Conservation (phyloP, 2,113 vertebrate species). For the Aythya baeri region DNA sequence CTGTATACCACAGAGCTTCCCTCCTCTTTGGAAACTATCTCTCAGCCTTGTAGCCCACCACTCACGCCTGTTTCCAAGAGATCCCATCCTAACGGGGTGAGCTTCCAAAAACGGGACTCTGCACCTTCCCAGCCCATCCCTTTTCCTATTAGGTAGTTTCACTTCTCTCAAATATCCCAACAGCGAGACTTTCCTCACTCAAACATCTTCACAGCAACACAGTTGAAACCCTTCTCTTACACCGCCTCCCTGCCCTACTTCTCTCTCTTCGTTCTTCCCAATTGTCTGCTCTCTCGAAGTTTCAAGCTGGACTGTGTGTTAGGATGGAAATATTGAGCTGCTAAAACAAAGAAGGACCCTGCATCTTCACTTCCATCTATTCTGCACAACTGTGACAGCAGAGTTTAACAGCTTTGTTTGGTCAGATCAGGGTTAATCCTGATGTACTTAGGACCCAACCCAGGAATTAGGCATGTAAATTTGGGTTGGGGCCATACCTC, state of each 20-base stretch:
- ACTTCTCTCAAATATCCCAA: not conserved
- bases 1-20: constrained; percentile 31
- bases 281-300: not conserved
- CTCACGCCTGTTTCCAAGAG: not conserved
- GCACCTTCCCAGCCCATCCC: not conserved
- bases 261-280: not conserved
- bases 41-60: not conserved
- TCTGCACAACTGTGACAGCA: not conserved
- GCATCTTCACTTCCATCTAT: not conserved
- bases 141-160: not conserved
- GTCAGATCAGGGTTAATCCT: not conserved
- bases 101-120: not conserved
- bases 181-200: not conserved
- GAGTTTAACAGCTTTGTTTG: not conserved
- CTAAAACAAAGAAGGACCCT: not conserved
- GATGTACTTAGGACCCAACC: not conserved
- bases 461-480: not conserved
- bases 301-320: not conserved
- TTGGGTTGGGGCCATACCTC: not conserved
- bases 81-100: not conserved
- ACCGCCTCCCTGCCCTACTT: not conserved
- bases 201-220: not conserved
- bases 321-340: not conserved
- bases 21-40: not conserved
- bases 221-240: not conserved